These are phyloP conservation scores for Micromys minutus DNA, from an alignment of 2,113 vertebrate species.

Conservation along the genomic window DNA sequence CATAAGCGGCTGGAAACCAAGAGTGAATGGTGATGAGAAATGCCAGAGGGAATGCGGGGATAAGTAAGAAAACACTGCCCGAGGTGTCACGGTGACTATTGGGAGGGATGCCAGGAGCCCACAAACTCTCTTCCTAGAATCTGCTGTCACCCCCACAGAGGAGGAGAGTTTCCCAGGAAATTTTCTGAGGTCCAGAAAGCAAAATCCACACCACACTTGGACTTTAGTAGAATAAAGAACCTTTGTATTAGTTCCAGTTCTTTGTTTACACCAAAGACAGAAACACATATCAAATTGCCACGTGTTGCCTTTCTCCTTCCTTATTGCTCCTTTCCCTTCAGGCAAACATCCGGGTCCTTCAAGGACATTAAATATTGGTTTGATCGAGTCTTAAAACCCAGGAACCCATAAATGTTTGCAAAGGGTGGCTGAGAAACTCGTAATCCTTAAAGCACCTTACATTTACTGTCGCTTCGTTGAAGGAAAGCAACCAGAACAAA, in stretches of 20 bases:
- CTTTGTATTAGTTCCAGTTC: conserved; percentile 19
- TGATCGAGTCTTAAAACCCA: background rate
- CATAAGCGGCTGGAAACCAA: background rate
- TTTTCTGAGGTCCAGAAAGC: background rate
- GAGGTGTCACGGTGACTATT: background rate
- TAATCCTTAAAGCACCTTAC: background rate
- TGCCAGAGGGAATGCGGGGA: too few relatives aligned
- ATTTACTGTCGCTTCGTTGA: background rate
- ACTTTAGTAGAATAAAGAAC: background rate
- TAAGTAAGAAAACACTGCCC: rapidly evolving
- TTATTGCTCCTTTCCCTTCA: conserved; percentile 22
- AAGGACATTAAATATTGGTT: conserved; percentile 63
- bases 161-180: background rate
- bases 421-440: conserved; percentile 8
- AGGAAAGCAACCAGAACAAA: background rate
- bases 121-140: background rate
- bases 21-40: background rate
- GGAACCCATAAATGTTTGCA: conserved; percentile 46
- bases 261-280: conserved; percentile 46
- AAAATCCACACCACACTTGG: background rate
- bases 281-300: background rate
- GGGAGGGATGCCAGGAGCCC: background rate
- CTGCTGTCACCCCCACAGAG: background rate
- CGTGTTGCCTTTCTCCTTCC: conserved; percentile 16
- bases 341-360: conserved; percentile 65